Evolutionary conservation across 2,888 invertebrate genomes (phyloP), one percentile per base, ranked within the genome.

Genomic region (Scaeva pyrastri): DNA sequence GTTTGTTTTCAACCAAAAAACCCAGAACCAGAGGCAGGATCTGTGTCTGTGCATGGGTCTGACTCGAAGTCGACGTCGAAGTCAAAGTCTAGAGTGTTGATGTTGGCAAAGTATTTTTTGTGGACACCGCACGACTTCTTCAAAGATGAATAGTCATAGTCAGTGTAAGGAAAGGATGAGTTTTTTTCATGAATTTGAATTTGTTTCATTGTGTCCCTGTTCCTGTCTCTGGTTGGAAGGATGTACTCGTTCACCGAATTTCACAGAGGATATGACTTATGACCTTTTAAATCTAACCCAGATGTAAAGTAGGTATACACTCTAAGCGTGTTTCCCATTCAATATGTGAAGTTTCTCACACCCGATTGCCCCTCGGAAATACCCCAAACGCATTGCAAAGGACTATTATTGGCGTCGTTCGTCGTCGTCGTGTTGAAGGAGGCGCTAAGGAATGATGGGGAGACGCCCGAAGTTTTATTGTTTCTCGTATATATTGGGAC

Each of bases 201-300:
- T 8, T 50, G 7, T 11, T 1, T n/a, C 31, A 16, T 31, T 31
- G 14, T 26, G 26, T 55, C 26, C 26, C 10, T 45, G 39, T 39
- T 8, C 14, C n/a, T 23, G 16, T 58, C 36, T 58, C n/a, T n/a
- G n/a, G 36, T 62, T 62, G n/a, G 39, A 41, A 60, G 21, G 21
- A 39, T 39, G 16, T 14, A 58, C 26, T 19, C 31, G 0, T n/a
- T n/a, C n/a, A 31, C 31, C 31, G 19, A 31, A 48, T 50, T 66
- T 56, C 31, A 36, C 14, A 26, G 19, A 45, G 26, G 36, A 48
- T 48, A 43, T 66, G 48, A 66, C 48, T 45, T 48, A 66, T 48
- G 66, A 48, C 48, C 66, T 66, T 66, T 66, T 66, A 48, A 66
- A 66, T 66, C 19, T 36, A 64, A 26, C 19, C 48, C 66, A 36